Evolutionary conservation across 1,140 invertebrate genomes (phyloP).

Genomic region (Aphaenogaster rudis): DNA sequence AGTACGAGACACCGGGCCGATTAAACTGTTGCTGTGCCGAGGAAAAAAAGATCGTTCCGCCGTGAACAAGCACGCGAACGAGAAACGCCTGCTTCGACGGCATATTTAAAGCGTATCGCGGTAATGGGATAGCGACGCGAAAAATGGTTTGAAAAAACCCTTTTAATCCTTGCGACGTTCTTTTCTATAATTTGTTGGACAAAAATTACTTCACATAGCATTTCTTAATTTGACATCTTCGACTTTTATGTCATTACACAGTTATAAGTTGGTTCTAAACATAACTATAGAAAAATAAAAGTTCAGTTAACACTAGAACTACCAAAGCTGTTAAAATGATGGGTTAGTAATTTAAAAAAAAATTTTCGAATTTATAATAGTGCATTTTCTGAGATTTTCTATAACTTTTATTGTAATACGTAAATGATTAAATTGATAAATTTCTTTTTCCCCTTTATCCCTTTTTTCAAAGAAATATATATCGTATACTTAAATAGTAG

Average conservation of each 20-base stretch:
- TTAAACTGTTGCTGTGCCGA: conserved; percentile 52
- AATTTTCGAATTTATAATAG: no score
- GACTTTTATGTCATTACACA: not conserved
- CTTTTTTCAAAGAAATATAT: no score
- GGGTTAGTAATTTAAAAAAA: no score
- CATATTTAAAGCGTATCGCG: conserved; percentile 50
- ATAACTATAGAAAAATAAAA: not conserved
- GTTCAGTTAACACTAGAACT: not conserved
- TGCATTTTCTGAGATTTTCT: no score
- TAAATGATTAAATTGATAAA: no score
- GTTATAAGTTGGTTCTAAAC: not conserved
- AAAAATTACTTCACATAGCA: not conserved
- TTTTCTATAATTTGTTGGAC: not conserved
- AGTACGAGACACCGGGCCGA: conserved; percentile 57
- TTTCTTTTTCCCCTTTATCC: no score
- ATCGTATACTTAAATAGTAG: no score
- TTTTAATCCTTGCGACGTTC: not conserved
- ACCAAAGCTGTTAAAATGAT: no score
- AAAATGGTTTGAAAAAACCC: conserved; percentile 35
- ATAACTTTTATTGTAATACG: no score
- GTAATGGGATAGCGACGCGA: conserved; percentile 36
- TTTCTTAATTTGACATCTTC: conserved; percentile 21
- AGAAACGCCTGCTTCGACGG: not conserved
- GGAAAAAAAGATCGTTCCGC: conserved; percentile 43
- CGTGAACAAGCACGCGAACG: conserved; percentile 27